These are phyloP conservation scores for Cantharis nigra DNA, from an alignment of 2,888 invertebrate genomes.

Conservation along the genomic window DNA sequence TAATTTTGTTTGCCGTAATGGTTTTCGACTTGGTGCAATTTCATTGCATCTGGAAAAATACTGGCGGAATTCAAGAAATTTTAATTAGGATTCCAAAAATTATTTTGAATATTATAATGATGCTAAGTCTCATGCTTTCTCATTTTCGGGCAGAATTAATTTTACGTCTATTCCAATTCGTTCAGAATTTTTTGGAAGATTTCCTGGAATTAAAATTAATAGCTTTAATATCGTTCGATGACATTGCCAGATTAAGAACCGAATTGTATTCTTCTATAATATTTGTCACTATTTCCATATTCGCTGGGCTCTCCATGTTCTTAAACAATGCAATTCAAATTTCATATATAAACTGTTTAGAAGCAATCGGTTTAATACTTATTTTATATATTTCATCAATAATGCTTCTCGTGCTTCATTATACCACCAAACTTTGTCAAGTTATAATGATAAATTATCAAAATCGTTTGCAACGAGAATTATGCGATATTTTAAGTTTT, in stretches of 20 bases:
- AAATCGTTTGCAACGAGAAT: too few species aligned
- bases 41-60: background rate
- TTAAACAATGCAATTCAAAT: too few species aligned
- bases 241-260: background rate
- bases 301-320: too few species aligned
- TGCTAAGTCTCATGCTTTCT: rapidly evolving
- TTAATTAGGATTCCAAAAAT: background rate
- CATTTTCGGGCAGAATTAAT: background rate
- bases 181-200: background rate
- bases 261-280: too few species aligned
- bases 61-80: background rate
- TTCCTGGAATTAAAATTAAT: background rate
- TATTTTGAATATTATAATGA: background rate
- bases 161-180: rapidly evolving
- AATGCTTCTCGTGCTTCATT: too few species aligned
- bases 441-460: too few species aligned
- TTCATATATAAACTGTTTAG: too few species aligned
- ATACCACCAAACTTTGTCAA: too few species aligned
- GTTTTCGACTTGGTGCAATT: background rate
- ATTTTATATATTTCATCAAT: too few species aligned
- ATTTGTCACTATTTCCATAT: too few species aligned
- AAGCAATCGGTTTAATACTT: too few species aligned
- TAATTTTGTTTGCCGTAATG: background rate
- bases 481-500: too few species aligned
- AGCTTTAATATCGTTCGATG: background rate